A percentile compares a stretch with the other conserved stretches of the same genome.
These are phyloP conservation scores for Manis crassicaudata DNA, from an alignment of 2,797 vertebrate genomes.

Conservation along the genomic window DNA sequence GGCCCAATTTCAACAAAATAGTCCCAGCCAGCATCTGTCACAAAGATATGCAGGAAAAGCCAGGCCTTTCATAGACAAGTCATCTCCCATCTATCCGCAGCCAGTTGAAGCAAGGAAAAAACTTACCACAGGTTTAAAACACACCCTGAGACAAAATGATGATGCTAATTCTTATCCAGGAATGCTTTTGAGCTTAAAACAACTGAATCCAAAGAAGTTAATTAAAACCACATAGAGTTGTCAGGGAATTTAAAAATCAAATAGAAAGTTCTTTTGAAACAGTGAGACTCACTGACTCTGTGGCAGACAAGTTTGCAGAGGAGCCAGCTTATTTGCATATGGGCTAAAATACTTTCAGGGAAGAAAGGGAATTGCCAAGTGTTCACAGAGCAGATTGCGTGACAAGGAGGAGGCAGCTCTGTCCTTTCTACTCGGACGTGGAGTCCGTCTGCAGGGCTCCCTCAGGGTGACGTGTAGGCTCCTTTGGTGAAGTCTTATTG, in stretches of 20 bases:
- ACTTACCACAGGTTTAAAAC: background rate
- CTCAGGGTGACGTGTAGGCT: background rate
- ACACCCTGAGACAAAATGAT: background rate
- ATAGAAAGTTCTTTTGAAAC: constrained; percentile 31
- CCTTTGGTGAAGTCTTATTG: constrained; percentile 48
- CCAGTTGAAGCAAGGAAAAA: background rate
- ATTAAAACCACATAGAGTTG: constrained; percentile 32
- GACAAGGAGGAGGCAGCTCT: background rate
- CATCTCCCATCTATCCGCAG: background rate
- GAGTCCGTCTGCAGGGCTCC: constrained; percentile 44
- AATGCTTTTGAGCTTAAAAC: constrained; percentile 10
- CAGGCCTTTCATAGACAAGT: background rate
- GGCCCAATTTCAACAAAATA: background rate
- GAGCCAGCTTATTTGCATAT: background rate
- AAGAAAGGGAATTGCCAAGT: background rate
- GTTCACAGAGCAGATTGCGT: background rate
- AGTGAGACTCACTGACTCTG: background rate
- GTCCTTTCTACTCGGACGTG: constrained; percentile 53
- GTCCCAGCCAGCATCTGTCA: background rate
- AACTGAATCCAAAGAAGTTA: constrained; percentile 31
- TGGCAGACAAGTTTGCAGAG: background rate
- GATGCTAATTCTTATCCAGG: background rate
- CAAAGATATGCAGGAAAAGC: background rate
- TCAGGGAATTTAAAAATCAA: constrained; percentile 42
- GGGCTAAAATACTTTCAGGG: background rate